Evolutionary conservation across 2,797 vertebrate species (phyloP), one percentile per base, ranked within the genome.

Genomic region (Sebastes nivosus): DNA sequence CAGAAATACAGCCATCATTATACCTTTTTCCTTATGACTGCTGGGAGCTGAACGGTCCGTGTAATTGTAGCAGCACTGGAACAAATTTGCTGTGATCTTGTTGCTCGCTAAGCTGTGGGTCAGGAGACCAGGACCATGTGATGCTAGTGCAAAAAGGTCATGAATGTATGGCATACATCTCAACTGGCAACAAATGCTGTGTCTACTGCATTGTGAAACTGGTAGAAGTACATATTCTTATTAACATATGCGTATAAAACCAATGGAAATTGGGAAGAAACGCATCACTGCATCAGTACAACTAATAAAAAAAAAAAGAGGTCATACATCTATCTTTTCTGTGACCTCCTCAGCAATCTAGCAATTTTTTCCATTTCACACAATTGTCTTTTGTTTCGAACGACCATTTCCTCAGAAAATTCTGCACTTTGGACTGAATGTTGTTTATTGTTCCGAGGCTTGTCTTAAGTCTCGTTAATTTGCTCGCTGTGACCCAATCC

Each of bases 61-160:
- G 83, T 77, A 86, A 88, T 84, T 82, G 78, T 72, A 57, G 71
- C 82, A 77, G 81, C 78, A 71, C 80, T 87, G 89, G 82, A 90
- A 89, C 86, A 86, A 91, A 93, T 93, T 82, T 75, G 75, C 83
- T 80, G 72, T 83, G 90, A 93, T 88, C 59, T 81, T 77, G 70
- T 80, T 78, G 84, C 81, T 83, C 84, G 68, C 66, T 70, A 84
- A 83, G 84, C 86, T 78, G 80, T 57, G 83, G 84, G 92, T 94
- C 94, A 94, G 92, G 80, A 92, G 93, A 92, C 86, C 73, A 20
- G 72, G 29, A 72, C 80, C 94, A 93, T 94, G 93, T 94, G 93
- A 94, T 89, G 73, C 72, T 55, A 69, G 59, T 50, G 58, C 58
- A 83, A 77, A 71, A 84, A 80, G 64, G 64, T 81, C 81, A 76